Base-by-base conservation (phyloP, 2,888 invertebrate species). In the Drosophila maculinotata region DNA sequence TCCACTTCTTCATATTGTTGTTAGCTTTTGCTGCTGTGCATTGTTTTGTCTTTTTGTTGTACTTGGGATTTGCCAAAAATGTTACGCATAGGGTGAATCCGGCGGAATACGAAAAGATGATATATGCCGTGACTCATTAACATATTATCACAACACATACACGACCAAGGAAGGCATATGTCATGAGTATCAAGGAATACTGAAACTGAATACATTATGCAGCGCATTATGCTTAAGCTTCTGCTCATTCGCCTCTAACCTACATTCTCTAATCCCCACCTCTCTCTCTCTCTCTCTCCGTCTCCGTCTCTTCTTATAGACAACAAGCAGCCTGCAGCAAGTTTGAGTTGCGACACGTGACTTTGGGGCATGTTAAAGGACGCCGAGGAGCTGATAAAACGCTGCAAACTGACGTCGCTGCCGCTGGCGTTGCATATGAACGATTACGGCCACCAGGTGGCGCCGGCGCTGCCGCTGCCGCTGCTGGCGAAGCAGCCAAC, bases 121-220 rank as follows among this genome's bases (percentile, higher is more conserved):
- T 90, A 89, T 90, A 90, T 89, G 88, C 83, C 69, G 76, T 59
- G 76, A 81, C 90, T 90, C 89, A 90, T 90, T 90, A 90, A 88
- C 89, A 90, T 90, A 90, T 90, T 89, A 90, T 89, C 89, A 89
- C 89, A 79, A 48, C 60, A 74, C 62, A 80, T 72, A 65, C 69
- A 72, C 47, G 62, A 35, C 44, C 20, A 4, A 20, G n/a, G 25
- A 54, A 65, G 77, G 82, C 88, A 89, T 89, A 89, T 89, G 89
- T 89, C 89, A 89, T 48, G 15, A 42, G 62, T 38, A 31, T 35
- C 42, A n/a, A 10, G 12, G 62, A 23, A 30, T 26, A 51, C 38
- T 64, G 66, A 60, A 75, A 51, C 54, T 76, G 87, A 87, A 86
- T 88, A 83, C 58, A 76, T 89, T 84, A 84, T 60, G 35, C 58